Evolutionary conservation across 1,140 invertebrate species (phyloP).

Genomic region (Cherax destructor): DNA sequence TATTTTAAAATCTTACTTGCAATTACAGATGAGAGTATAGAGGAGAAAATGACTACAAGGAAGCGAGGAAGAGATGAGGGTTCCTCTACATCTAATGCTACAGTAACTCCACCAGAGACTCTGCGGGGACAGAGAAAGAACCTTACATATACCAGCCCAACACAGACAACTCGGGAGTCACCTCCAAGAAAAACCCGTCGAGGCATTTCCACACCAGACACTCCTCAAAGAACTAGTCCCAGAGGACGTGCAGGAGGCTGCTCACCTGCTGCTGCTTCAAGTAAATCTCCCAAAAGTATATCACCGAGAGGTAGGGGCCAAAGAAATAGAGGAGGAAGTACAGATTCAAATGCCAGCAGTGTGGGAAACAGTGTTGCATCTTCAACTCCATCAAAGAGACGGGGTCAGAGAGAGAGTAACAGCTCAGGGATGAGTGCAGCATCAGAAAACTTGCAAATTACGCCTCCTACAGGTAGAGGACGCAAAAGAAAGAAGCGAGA

Average conservation of each 20-base stretch:
- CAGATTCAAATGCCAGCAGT: conserved; percentile 48
- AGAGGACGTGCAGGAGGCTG: neutral
- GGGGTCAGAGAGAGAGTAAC: conserved; percentile 28
- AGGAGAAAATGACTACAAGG: neutral
- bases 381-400: conserved; percentile 18
- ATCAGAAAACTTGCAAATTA: conserved; percentile 24
- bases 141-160: neutral
- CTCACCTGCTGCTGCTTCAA: neutral
- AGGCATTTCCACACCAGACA: conserved; percentile 9
- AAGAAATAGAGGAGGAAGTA: conserved; percentile 31
- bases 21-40: conserved; percentile 23
- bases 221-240: conserved; percentile 36
- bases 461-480: neutral
- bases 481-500: conserved; percentile 20
- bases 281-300: neutral
- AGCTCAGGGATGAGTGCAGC: conserved; percentile 27
- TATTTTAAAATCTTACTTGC: neutral
- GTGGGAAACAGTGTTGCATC: conserved; percentile 22
- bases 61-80: conserved; percentile 16
- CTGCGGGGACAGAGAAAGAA: neutral
- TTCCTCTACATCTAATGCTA: neutral
- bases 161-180: conserved; percentile 7
- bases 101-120: conserved; percentile 11
- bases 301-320: conserved; percentile 28
- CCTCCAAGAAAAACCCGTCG: conserved; percentile 36